Percentiles rank a stretch among this genome's conserved stretches.
These are phyloP conservation scores for Mustela nigripes DNA, from an alignment of 2,113 vertebrate genomes.

Conservation along the genomic window DNA sequence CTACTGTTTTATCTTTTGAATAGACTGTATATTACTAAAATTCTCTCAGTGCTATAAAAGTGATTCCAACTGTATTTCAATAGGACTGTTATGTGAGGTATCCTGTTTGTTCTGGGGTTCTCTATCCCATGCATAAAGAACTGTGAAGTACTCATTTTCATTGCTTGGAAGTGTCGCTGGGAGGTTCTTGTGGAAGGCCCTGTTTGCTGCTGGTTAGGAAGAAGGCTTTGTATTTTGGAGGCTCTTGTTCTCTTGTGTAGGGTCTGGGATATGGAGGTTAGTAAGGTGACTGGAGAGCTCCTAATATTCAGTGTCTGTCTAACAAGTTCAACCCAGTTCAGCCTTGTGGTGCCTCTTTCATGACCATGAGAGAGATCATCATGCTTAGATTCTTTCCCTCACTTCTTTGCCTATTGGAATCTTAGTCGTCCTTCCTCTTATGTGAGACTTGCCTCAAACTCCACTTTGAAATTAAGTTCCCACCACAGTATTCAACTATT, in stretches of 20 bases:
- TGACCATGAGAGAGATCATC: background rate
- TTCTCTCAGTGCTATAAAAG: background rate
- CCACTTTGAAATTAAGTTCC: slow-evolving; percentile 30
- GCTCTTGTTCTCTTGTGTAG: background rate
- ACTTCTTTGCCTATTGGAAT: background rate
- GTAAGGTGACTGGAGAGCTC: background rate
- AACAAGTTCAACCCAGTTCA: background rate
- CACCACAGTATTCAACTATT: background rate
- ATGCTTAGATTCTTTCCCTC: background rate
- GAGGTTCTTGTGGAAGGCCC: background rate
- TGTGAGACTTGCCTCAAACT: background rate
- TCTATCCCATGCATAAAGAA: background rate
- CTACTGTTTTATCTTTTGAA: background rate
- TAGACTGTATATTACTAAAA: background rate
- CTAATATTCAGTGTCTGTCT: background rate
- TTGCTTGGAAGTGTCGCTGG: background rate
- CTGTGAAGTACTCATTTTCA: background rate
- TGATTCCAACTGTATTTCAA: background rate
- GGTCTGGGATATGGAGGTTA: background rate
- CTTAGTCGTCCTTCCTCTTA: background rate
- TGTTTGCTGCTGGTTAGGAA: background rate
- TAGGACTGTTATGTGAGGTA: background rate
- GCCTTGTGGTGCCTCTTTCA: background rate
- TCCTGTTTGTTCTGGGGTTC: background rate
- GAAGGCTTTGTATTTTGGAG: background rate